phyloP scores from a whole-genome alignment of 2,113 vertebrate genomes.

The Puma concolor region DNA sequence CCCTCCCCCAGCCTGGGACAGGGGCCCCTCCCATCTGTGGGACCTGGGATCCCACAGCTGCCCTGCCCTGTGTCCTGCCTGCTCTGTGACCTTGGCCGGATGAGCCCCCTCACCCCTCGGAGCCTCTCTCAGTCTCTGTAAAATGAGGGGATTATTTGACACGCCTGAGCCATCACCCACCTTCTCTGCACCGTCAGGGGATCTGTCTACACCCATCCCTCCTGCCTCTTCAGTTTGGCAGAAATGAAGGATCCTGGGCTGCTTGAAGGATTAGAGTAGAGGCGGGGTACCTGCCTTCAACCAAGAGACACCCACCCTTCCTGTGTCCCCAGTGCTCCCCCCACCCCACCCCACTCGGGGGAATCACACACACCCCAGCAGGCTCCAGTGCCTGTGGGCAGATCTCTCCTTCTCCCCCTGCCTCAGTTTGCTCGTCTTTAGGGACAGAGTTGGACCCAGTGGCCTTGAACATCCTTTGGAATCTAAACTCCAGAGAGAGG shows the following conservation, averaged over 20 bases:
- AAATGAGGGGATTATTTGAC: not conserved
- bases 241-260: not conserved
- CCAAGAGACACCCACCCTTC: not conserved
- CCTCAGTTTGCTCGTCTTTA: not conserved
- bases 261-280: accelerated
- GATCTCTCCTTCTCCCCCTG: not conserved
- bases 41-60: not conserved
- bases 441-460: not conserved
- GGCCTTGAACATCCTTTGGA: not conserved
- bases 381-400: not conserved
- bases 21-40: not conserved
- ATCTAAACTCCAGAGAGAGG: not conserved
- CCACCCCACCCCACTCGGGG: not conserved
- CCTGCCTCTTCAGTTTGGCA: not conserved
- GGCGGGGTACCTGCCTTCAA: not conserved
- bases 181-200: not conserved
- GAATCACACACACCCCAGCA: accelerated
- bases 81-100: not conserved
- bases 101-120: accelerated
- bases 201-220: too few relatives aligned
- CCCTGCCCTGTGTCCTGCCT: not conserved
- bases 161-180: not conserved
- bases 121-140: not conserved
- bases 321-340: not conserved
- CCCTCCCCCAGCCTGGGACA: not conserved